Percentiles rank a stretch among this genome's conserved stretches.
Evolutionary conservation across 2,888 invertebrate species (phyloP).

Genomic region (Acronicta leporina): DNA sequence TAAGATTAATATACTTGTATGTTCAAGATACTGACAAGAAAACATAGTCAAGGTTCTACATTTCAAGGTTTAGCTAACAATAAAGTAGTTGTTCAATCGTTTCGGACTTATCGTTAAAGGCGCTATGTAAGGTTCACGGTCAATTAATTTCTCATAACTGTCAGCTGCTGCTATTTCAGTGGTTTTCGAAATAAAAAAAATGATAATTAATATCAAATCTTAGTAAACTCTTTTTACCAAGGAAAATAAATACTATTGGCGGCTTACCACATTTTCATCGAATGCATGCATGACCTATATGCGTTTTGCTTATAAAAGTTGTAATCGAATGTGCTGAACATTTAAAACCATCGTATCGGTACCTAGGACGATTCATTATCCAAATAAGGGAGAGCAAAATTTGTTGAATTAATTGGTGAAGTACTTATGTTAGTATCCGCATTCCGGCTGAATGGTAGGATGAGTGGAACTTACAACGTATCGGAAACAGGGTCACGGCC

Average conservation of each 20-base stretch:
- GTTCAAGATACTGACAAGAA: slow-evolving; percentile 28
- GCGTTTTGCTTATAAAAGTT: background rate
- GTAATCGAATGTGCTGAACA: background rate
- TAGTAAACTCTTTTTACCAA: no score
- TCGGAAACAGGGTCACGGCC: slow-evolving; percentile 86
- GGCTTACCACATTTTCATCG: background rate
- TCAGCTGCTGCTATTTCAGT: slow-evolving; percentile 19
- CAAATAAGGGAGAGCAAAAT: slow-evolving; percentile 30
- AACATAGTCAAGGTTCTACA: slow-evolving; percentile 51
- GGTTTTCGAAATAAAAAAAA: no score
- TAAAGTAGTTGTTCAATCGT: slow-evolving; percentile 58
- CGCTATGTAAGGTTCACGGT: slow-evolving; percentile 61
- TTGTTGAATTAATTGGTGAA: slow-evolving; percentile 57
- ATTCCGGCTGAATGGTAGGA: slow-evolving; percentile 75
- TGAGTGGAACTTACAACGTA: slow-evolving; percentile 73
- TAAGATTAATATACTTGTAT: slow-evolving; percentile 5
- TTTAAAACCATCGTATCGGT: slow-evolving; percentile 32
- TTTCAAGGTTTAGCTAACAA: slow-evolving; percentile 58
- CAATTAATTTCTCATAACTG: slow-evolving; percentile 53
- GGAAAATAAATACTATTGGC: background rate
- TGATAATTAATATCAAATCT: no score
- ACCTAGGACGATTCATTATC: slow-evolving; percentile 21
- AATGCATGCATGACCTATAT: background rate
- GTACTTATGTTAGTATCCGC: slow-evolving; percentile 76
- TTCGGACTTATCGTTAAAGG: slow-evolving; percentile 56